These are phyloP conservation scores for Eucera pruinosa DNA, from an alignment of 2,888 invertebrate species.

Conservation along the genomic window DNA sequence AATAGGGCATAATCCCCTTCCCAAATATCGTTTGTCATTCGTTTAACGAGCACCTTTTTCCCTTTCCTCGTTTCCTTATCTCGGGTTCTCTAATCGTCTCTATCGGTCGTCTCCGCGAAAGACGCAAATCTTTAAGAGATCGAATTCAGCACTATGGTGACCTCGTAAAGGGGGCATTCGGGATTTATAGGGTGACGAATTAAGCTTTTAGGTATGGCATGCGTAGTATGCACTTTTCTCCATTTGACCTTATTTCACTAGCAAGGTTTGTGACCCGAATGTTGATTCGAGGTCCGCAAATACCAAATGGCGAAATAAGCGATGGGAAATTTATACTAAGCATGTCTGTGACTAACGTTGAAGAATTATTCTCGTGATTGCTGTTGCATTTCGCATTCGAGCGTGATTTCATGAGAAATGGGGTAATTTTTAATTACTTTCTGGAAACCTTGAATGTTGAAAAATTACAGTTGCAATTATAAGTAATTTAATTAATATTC, in stretches of 20 bases:
- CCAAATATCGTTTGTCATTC: slow-evolving; percentile 24
- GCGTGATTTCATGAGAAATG: too few relatives aligned
- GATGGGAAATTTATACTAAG: too few relatives aligned
- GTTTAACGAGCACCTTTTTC: slow-evolving; percentile 12
- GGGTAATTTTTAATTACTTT: too few relatives aligned
- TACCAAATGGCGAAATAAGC: too few relatives aligned
- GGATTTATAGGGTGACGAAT: too few relatives aligned
- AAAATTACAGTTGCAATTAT: too few relatives aligned
- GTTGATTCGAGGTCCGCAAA: not conserved
- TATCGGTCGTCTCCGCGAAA: not conserved
- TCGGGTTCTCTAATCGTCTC: not conserved
- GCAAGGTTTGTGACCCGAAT: slow-evolving; percentile 1
- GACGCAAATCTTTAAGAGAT: slow-evolving; percentile 21
- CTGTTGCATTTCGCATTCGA: too few relatives aligned
- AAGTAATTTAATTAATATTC: too few relatives aligned
- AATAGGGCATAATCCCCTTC: slow-evolving; percentile 3
- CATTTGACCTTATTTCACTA: not conserved
- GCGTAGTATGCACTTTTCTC: slow-evolving; percentile 1
- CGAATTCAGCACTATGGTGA: slow-evolving; percentile 24
- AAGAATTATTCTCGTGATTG: too few relatives aligned
- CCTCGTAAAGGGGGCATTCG: not conserved
- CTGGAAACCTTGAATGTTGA: too few relatives aligned
- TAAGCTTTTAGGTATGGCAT: slow-evolving; percentile 37
- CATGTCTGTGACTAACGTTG: too few relatives aligned
- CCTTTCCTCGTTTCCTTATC: not conserved